Percentiles rank a stretch among this genome's conserved stretches.
phyloP scores from a whole-genome alignment of 2,113 vertebrate genomes.

The Nothocercus nigrocapillus region DNA sequence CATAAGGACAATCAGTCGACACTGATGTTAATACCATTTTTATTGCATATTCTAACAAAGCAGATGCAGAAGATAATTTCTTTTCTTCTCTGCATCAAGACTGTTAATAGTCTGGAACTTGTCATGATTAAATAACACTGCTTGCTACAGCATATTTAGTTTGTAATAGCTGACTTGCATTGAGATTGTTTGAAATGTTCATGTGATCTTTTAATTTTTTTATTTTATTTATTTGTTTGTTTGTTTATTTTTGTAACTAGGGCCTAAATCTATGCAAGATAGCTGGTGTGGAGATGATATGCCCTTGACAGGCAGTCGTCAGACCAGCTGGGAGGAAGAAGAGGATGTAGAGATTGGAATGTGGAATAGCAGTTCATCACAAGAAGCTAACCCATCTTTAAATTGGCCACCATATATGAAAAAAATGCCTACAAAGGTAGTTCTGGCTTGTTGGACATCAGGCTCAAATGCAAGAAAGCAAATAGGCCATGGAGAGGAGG shows the following conservation, averaged over 20 bases:
- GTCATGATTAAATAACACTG: background rate
- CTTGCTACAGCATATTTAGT: background rate
- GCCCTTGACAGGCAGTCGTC: constrained; percentile 78
- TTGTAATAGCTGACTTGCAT: background rate
- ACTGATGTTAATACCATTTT: background rate
- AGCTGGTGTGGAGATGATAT: constrained; percentile 91
- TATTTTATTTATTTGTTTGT: background rate
- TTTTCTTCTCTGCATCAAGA: background rate
- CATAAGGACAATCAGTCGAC: background rate
- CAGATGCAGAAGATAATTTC: background rate
- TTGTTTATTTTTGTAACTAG: constrained; percentile 57
- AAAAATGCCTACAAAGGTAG: constrained; percentile 92
- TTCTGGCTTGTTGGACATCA: background rate
- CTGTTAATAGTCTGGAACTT: background rate
- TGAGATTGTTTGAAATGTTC: background rate
- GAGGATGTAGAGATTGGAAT: constrained; percentile 97
- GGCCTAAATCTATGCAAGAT: constrained; percentile 94
- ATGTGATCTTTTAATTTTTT: background rate
- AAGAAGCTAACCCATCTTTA: constrained; percentile 88
- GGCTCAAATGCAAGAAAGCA: background rate
- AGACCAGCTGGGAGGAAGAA: constrained; percentile 93
- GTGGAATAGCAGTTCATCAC: constrained; percentile 91
- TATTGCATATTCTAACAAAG: background rate
- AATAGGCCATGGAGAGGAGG: background rate
- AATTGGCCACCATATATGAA: constrained; percentile 92